Percentiles rank a stretch among this genome's conserved stretches.
Evolutionary conservation across 2,888 invertebrate species (phyloP).

Genomic region (Tetrapedia diversipes): DNA sequence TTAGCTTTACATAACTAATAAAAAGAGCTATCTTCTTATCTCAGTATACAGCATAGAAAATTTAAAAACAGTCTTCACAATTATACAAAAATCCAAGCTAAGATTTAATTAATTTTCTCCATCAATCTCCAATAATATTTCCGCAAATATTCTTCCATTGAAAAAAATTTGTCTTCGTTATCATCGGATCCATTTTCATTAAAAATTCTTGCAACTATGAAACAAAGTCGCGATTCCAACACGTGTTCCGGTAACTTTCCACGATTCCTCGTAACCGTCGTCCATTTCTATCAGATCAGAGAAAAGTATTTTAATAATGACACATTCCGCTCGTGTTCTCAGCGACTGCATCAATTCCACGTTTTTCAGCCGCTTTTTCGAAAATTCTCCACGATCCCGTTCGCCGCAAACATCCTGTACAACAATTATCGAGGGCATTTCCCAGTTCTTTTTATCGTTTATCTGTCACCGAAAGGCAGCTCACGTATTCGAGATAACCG

Average conservation of each 20-base stretch:
- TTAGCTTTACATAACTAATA: too few species aligned
- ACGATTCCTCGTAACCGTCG: neutral
- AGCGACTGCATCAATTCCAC: neutral
- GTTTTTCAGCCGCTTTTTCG: neutral
- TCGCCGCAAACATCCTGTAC: neutral
- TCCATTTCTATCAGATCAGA: too few species aligned
- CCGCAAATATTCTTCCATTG: too few species aligned
- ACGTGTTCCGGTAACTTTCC: neutral
- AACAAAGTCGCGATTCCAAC: neutral
- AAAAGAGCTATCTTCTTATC: too few species aligned
- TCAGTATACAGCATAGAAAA: too few species aligned
- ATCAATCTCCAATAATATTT: too few species aligned
- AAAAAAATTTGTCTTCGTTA: too few species aligned
- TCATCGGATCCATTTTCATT: too few species aligned
- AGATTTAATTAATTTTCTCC: too few species aligned
- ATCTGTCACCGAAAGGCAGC: neutral
- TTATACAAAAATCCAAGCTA: too few species aligned
- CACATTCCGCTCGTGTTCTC: neutral
- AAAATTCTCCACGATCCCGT: neutral
- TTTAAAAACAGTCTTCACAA: too few species aligned
- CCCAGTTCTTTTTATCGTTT: conserved; percentile 27
- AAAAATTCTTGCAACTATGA: too few species aligned
- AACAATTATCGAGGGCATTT: conserved; percentile 3
- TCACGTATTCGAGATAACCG: conserved; percentile 47
- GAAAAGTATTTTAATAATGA: neutral